Evolutionary conservation across 35 echinoderm and acorn worm genomes (phyloP), one percentile per base, ranked within the genome.

Genomic region (Chiridota heheva): DNA sequence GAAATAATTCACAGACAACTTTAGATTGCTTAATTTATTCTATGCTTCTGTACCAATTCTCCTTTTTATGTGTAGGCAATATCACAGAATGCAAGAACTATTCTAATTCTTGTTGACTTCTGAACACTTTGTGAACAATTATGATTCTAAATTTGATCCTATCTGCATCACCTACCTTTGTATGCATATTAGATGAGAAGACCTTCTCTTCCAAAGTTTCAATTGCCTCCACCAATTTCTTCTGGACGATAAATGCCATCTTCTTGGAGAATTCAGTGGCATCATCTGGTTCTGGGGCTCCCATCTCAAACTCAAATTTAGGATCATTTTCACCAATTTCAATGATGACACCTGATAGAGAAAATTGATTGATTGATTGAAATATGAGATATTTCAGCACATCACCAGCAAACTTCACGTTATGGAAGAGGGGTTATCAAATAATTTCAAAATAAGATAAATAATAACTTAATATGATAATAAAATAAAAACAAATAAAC

Each of bases 131-230:
- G 47, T 51, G 8, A 51, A 22, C 47, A 12, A 10, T 51, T 10
- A 12, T 51, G 8, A 12, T 10, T 22, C 22, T 51, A 12, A 12
- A 12, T 22, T 12, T 51, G 22, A 51, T 51, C 10, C 22, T 10
- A 12, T 51, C 47, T 12, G 47, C n/a, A 8, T 51, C 8, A 38
- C 86, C 60, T 57, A 90, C 92, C 87, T 97, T 97, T 53, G 67
- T 62, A 72, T 97, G 93, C 93, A 98, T 98, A 72, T 85, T 90
- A 30, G 87, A 84, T 28, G 70, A 78, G 73, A 60, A 88, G 10
- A 98, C 81, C 35, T 91, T 91, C 43, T 98, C 95, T 59, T 98
- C 95, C 85, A 98, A 83, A 3, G 63, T 61, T 73, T 98, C 95
- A 34, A 98, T 84, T 18, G 44, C 70, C 35, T 88, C 73, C 7